Evolutionary conservation across 2,888 invertebrate species (phyloP).

Genomic region (Nemoura dubitans): DNA sequence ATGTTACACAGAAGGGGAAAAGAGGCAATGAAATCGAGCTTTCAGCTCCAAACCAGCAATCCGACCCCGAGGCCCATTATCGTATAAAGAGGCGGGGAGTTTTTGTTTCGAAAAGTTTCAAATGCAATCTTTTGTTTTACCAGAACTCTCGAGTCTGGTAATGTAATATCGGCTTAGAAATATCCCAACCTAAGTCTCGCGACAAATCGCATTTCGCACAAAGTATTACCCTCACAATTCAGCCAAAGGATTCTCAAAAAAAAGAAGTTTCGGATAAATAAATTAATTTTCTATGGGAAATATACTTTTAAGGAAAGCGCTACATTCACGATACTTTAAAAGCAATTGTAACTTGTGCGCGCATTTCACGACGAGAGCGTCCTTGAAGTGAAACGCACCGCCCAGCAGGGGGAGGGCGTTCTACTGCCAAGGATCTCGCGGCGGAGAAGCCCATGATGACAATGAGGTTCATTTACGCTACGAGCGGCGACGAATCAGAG

Average conservation of each 20-base stretch:
- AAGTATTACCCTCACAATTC: slow-evolving; percentile 3
- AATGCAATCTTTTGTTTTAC: slow-evolving; percentile 33
- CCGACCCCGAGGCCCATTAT: slow-evolving; percentile 22
- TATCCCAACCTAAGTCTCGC: background rate
- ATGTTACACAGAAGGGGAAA: background rate
- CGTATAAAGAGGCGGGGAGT: slow-evolving; percentile 1
- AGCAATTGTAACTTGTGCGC: background rate
- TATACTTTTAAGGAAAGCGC: background rate
- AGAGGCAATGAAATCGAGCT: background rate
- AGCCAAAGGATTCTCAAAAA: background rate
- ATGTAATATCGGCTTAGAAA: background rate
- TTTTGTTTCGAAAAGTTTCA: slow-evolving; percentile 14
- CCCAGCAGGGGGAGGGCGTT: too few species aligned
- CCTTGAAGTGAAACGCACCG: too few species aligned
- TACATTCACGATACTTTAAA: background rate
- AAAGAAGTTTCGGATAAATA: background rate
- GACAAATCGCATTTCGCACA: background rate
- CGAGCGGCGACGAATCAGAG: background rate
- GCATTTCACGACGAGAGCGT: background rate
- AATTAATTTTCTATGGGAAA: slow-evolving; percentile 25
- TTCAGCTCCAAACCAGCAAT: background rate
- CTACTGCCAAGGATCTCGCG: background rate
- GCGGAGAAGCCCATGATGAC: background rate
- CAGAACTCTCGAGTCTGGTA: slow-evolving; percentile 3
- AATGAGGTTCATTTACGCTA: background rate